phyloP scores from a whole-genome alignment of 2,797 vertebrate species.

The Rhynchonycteris naso region DNA sequence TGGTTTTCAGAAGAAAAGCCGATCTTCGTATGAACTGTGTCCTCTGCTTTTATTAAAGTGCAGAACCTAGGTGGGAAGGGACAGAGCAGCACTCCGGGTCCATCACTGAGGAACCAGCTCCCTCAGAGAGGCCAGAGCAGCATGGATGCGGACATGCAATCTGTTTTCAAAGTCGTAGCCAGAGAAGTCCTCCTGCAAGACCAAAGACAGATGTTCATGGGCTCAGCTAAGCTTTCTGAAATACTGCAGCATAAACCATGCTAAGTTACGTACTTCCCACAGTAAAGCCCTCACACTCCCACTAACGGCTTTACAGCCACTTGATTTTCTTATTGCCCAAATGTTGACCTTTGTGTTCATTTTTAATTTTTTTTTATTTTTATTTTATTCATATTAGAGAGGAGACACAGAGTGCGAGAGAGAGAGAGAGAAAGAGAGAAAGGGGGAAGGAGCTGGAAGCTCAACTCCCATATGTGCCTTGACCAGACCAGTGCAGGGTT shows the following conservation, averaged over 20 bases:
- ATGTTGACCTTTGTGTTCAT: neutral
- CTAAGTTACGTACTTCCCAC: neutral
- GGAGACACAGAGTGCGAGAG: no score
- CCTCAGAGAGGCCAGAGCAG: conserved; percentile 93
- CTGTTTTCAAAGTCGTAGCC: conserved; percentile 99
- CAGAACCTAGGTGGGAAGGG: conserved; percentile 79
- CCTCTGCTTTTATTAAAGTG: conserved; percentile 85
- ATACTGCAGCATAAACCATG: fast-evolving
- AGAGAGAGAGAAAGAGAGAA: no score
- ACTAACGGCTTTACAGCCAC: neutral
- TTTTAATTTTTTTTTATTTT: conserved; percentile 14
- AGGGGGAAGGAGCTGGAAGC: no score
- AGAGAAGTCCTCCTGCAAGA: conserved; percentile 93
- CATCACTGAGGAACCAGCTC: conserved; percentile 92
- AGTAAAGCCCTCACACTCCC: no score
- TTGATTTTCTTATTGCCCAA: neutral
- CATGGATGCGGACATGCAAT: conserved; percentile 97
- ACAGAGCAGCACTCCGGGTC: conserved; percentile 1
- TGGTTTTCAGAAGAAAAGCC: conserved; percentile 84
- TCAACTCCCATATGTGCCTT: no score
- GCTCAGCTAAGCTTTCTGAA: neutral
- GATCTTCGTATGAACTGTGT: conserved; percentile 81
- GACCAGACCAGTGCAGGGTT: no score
- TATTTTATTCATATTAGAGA: no score
- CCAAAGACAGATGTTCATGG: neutral